phyloP scores from a whole-genome alignment of 2,888 invertebrate genomes.

The Plagodis pulveraria region DNA sequence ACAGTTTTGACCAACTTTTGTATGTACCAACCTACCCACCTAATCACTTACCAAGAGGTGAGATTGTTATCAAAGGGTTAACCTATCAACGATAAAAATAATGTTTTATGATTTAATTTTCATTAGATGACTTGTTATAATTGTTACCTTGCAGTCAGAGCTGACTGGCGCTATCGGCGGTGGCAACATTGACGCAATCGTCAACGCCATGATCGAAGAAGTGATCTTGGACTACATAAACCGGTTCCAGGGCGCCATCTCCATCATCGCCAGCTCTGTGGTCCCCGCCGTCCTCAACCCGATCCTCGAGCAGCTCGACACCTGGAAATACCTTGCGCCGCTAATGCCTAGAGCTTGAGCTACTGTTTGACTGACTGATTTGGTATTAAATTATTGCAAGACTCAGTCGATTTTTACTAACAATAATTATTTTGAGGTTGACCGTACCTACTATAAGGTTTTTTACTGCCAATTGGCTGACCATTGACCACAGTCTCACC shows the following conservation, averaged over 20 bases:
- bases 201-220: constrained; percentile 70
- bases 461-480: too few species aligned
- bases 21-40: too few species aligned
- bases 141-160: constrained; percentile 54
- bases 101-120: too few species aligned
- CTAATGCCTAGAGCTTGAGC: constrained; percentile 44
- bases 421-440: too few species aligned
- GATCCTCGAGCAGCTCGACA: constrained; percentile 61
- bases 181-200: constrained; percentile 71
- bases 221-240: constrained; percentile 67
- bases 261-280: constrained; percentile 35
- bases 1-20: too few species aligned
- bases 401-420: too few species aligned
- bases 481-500: too few species aligned
- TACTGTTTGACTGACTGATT: constrained; percentile 3
- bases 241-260: constrained; percentile 67
- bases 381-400: background rate
- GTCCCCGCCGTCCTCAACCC: constrained; percentile 54
- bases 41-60: too few species aligned
- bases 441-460: too few species aligned
- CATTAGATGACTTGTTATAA: too few species aligned
- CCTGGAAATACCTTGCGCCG: constrained; percentile 65
- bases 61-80: too few species aligned
- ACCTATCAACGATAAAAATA: too few species aligned
- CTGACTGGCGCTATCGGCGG: constrained; percentile 76